Base-by-base conservation (phyloP, 2,888 invertebrate genomes). In the Mesorhabditis spiculigera region DNA sequence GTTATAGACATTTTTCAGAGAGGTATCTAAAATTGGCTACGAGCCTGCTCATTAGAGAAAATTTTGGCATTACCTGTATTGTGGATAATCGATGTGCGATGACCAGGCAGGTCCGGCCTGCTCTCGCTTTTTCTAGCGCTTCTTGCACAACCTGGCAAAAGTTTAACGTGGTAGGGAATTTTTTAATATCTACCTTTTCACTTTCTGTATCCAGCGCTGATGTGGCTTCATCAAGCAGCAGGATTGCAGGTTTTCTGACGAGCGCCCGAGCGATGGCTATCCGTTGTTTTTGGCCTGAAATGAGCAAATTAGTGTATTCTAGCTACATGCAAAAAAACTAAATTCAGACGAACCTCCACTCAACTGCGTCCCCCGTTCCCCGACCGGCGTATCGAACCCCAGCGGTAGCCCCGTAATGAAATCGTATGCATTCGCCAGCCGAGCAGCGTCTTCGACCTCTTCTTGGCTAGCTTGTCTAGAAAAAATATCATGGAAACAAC, bases 31-130 rank as follows among this genome's bases (percentile, higher is more conserved):
- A 50, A 50, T 13, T 13, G n/a, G 8, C 58, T 50, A 13, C 10
- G n/a, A 50, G 58, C n/a, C 8, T 50, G 8, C n/a, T 13, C 8
- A 50, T 50, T 50, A 50, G n/a, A 50, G n/a, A 50, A 50, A 50
- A 10, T 50, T 50, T 50, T 13, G 58, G 8, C n/a, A 50, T 50
- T 50, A 50, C 87, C 80, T 87, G 86, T 64, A 89, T 87, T 5
- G 93, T 93, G 16, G 92, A 90, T 70, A 94, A 89, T 4, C 93
- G 90, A 88, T 94, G 93, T 0, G 93, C 93, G 79, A 94, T 93
- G 65, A 92, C 92, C 63, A 94, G 90, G 82, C 92, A 92, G 0
- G 93, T 94, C 64, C 93, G 65, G 8, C 87, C 87, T 79, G 90
- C 89, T 82, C 91, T 90, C 0, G 93, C 93, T 77, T 90, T 90